Conservation (phyloP, 1,140 invertebrate species). For the Drosophila mojavensis region DNA sequence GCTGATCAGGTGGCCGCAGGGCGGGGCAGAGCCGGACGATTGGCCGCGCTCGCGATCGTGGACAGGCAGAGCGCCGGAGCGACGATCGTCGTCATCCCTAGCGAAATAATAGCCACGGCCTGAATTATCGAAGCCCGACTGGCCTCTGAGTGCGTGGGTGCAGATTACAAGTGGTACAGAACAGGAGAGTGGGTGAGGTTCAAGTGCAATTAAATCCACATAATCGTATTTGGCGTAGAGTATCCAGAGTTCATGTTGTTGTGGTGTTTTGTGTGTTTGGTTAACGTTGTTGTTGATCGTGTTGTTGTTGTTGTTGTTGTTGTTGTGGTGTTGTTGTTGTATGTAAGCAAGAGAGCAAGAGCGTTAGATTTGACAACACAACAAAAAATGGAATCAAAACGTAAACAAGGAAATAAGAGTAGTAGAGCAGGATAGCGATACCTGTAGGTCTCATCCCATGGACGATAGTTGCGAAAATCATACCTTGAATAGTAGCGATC, state of each 20-base stretch:
- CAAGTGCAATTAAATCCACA: constrained; percentile 54
- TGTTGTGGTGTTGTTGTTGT: constrained; percentile 58
- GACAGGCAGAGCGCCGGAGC: constrained; percentile 54
- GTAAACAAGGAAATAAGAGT: constrained; percentile 18
- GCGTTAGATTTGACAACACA: constrained; percentile 52
- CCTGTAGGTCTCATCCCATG: constrained; percentile 84
- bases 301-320: constrained; percentile 39
- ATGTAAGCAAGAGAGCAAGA: constrained; percentile 70
- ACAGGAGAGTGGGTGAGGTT: constrained; percentile 33
- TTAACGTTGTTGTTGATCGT: constrained; percentile 36
- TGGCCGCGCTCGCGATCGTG: constrained; percentile 43
- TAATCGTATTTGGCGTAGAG: constrained; percentile 37
- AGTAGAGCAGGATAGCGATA: constrained; percentile 64
- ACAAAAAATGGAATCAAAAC: background rate
- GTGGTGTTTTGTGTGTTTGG: constrained; percentile 34
- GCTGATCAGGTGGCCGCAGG: constrained; percentile 60
- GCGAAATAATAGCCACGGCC: constrained; percentile 85
- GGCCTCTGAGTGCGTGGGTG: constrained; percentile 65
- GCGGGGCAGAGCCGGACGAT: constrained; percentile 32
- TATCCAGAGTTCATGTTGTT: constrained; percentile 63
- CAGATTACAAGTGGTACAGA: constrained; percentile 30
- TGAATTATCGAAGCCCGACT: constrained; percentile 84
- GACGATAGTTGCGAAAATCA: constrained; percentile 84
- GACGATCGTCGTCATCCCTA: constrained; percentile 70
- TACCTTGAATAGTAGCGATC: constrained; percentile 83